Conservation (phyloP, 1,140 invertebrate genomes). For the Ips typographus region DNA sequence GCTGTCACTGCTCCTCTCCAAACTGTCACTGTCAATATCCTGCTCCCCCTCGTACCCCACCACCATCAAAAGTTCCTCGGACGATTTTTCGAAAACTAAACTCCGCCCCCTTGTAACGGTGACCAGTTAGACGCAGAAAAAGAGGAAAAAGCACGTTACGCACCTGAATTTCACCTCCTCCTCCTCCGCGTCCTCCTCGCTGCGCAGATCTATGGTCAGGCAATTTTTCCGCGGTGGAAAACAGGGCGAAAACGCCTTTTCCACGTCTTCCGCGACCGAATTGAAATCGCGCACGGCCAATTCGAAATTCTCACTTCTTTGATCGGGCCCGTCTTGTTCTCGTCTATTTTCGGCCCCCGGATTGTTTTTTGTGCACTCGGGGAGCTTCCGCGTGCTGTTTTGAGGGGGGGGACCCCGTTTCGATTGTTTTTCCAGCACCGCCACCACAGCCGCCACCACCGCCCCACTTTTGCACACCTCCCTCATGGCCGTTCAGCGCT, state of each 20-base stretch:
- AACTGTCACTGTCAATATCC: constrained; percentile 36
- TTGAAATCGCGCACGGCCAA: constrained; percentile 49
- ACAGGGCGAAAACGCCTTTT: constrained; percentile 43
- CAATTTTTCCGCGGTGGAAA: constrained; percentile 19
- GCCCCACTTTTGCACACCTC: constrained; percentile 42
- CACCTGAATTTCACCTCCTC: constrained; percentile 5
- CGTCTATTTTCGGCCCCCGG: constrained; percentile 27
- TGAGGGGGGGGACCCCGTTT: constrained; percentile 1
- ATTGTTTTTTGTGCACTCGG: constrained; percentile 13
- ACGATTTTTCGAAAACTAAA: constrained; percentile 9
- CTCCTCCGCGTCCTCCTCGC: constrained; percentile 30
- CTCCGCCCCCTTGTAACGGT: constrained; percentile 18
- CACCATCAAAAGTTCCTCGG: constrained; percentile 21
- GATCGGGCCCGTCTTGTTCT: constrained; percentile 23
- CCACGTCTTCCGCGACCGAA: constrained; percentile 48
- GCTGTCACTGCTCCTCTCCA: constrained; percentile 37
- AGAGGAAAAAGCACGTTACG: not conserved
- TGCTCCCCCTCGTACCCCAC: constrained; percentile 13
- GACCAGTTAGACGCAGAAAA: constrained; percentile 27
- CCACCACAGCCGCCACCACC: constrained; percentile 47
- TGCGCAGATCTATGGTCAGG: constrained; percentile 19
- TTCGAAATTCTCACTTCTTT: constrained; percentile 44
- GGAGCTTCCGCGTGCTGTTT: constrained; percentile 26
- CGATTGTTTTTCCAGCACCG: constrained; percentile 46
- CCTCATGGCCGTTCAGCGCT: constrained; percentile 32